Percentiles rank a stretch among this genome's conserved stretches.
phyloP scores from a whole-genome alignment of 2,113 vertebrate species.

The Labrus mixtus region DNA sequence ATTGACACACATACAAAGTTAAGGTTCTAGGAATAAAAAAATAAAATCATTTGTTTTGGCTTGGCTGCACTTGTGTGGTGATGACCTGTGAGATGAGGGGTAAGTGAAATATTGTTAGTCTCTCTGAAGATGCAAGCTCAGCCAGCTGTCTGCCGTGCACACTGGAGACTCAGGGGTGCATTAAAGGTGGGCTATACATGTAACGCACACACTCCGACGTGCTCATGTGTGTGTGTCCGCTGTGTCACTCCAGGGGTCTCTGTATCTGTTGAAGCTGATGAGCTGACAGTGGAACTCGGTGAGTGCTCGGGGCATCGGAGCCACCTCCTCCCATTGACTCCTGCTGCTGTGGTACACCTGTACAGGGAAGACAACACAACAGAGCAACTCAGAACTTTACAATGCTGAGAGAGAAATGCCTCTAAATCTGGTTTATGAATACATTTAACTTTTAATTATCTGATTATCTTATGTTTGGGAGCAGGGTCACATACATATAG shows the following conservation, averaged over 20 bases:
- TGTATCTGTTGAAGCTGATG: slow-evolving; percentile 94
- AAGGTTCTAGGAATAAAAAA: slow-evolving; percentile 35
- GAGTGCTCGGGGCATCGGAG: slow-evolving; percentile 94
- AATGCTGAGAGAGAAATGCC: not conserved
- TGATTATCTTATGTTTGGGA: too few species aligned
- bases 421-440: not conserved
- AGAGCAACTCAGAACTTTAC: not conserved
- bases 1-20: slow-evolving; percentile 25
- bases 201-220: slow-evolving; percentile 8
- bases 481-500: too few species aligned
- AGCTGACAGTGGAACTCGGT: slow-evolving; percentile 97
- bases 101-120: slow-evolving; percentile 20
- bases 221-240: slow-evolving; percentile 18
- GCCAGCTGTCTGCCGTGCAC: slow-evolving; percentile 34
- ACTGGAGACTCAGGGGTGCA: not conserved
- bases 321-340: slow-evolving; percentile 96
- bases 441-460: too few species aligned
- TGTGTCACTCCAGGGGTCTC: slow-evolving; percentile 90
- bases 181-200: slow-evolving; percentile 1
- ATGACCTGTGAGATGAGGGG: slow-evolving; percentile 23
- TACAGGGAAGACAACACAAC: slow-evolving; percentile 40
- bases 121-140: slow-evolving; percentile 8
- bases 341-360: slow-evolving; percentile 94
- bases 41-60: slow-evolving; percentile 19
- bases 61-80: slow-evolving; percentile 7